Percentiles rank a stretch among this genome's conserved stretches.
Evolutionary conservation across 2,888 invertebrate genomes (phyloP).

Genomic region (Blastobasis adustella): DNA sequence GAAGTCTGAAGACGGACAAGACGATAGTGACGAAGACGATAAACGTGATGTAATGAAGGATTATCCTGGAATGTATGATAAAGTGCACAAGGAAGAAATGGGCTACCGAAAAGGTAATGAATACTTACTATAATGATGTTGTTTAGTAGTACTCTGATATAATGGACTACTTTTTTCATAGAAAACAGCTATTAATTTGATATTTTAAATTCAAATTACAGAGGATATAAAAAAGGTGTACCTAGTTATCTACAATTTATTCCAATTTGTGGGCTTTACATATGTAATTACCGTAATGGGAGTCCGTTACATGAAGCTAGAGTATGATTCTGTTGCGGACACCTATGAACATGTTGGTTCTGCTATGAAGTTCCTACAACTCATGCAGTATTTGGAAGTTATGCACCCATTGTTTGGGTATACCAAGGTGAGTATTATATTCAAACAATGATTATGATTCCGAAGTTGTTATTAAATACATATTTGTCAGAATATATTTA

Average conservation of each 20-base stretch:
- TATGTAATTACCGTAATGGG: conserved; percentile 84
- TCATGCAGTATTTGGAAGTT: conserved; percentile 89
- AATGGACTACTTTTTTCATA: not conserved
- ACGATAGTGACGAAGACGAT: conserved; percentile 75
- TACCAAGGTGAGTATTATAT: conserved; percentile 71
- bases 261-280: conserved; percentile 89
- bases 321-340: conserved; percentile 79
- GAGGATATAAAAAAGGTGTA: conserved; percentile 89
- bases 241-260: conserved; percentile 90
- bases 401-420: conserved; percentile 93
- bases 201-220: conserved; percentile 38
- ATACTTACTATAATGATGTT: no score
- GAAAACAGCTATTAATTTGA: not conserved
- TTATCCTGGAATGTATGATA: conserved; percentile 84
- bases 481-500: no score
- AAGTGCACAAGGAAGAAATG: conserved; percentile 83
- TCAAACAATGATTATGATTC: no score
- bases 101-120: conserved; percentile 83
- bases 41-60: conserved; percentile 83
- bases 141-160: no score
- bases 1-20: conserved; percentile 84
- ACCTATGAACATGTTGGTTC: conserved; percentile 84
- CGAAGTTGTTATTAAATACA: no score
- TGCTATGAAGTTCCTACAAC: conserved; percentile 86
- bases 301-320: conserved; percentile 84